Base-by-base conservation (phyloP, 2,113 vertebrate species). In the Cyprinodon variegatus region DNA sequence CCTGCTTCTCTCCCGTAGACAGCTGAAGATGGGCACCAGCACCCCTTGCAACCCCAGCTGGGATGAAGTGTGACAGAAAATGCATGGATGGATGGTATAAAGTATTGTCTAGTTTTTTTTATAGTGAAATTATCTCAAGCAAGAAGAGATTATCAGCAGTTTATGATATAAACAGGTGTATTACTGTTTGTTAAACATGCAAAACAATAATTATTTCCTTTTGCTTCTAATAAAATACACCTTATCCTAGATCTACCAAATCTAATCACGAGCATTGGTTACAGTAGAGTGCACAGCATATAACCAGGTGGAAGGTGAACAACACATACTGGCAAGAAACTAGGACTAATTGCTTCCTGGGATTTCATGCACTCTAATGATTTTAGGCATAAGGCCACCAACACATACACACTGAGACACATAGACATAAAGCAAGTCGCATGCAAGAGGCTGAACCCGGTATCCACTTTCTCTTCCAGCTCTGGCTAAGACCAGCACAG, bases 391-490 rank as follows among this genome's bases (percentile, higher is more conserved):
- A 81, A 77, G 67, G 45, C 53, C 41, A 77, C 72, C 50, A 15
- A 57, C 48, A 2, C 48, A 50, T 14, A 29, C 29, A 29, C 29
- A 29, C 29, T 29, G 29, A 29, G 29, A 29, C 29, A 29, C 29
- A 29, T 29, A 29, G 29, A 12, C 45, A 73, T 62, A 62, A 70
- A 9, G 64, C n/a, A 14, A 73, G 65, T 36, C 61, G 14, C 87
- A 90, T 92, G 91, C 83, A 90, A 90, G 85, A 87, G 73, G 79
- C 80, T 83, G 48, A 84, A 79, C 17, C 61, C 2, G 74, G 53
- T 84, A 77, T 82, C 67, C 53, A 41, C 75, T 83, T 77, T 84
- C 78, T 72, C 63, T 61, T 85, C 70, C 84, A 78, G 80, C 77
- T 82, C 73, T 83, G 53, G 70, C 76, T 39, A 61, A n/a, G 39